phyloP scores from a whole-genome alignment of 2,113 vertebrate species.

The Corythornis madagascariensis region DNA sequence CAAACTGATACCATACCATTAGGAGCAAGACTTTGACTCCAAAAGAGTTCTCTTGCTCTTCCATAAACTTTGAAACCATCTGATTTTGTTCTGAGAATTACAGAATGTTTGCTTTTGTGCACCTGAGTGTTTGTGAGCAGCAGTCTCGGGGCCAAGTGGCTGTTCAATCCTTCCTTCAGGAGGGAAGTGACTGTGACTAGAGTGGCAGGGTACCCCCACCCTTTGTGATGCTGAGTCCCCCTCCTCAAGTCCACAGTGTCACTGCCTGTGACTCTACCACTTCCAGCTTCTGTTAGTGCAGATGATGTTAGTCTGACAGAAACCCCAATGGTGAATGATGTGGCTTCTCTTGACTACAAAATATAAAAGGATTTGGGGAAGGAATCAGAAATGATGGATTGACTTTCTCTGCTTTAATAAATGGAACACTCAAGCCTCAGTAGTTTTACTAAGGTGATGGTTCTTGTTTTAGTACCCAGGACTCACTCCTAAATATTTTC shows the following conservation, averaged over 20 bases:
- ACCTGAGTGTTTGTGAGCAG: accelerated
- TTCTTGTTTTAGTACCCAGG: slow-evolving; percentile 33
- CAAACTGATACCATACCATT: accelerated
- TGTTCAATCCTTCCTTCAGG: not conserved
- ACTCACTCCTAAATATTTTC: not conserved
- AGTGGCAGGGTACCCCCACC: not conserved
- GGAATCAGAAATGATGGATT: slow-evolving; percentile 30
- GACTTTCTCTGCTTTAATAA: not conserved
- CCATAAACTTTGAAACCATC: not conserved
- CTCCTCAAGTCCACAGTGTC: not conserved
- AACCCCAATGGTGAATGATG: not conserved
- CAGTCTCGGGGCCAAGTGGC: not conserved
- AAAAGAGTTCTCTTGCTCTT: not conserved
- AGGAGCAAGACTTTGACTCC: not conserved
- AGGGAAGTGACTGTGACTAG: not conserved
- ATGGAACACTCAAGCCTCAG: not conserved
- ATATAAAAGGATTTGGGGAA: slow-evolving; percentile 33
- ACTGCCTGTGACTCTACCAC: not conserved
- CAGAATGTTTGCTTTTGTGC: not conserved
- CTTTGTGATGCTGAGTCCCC: no score
- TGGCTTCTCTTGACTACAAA: slow-evolving; percentile 24
- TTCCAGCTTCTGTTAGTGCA: not conserved
- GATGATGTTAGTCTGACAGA: slow-evolving; percentile 1
- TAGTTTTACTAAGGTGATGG: not conserved
- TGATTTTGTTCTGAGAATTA: not conserved